Conservation (phyloP, 2,113 vertebrate species). For the Caretta caretta region DNA sequence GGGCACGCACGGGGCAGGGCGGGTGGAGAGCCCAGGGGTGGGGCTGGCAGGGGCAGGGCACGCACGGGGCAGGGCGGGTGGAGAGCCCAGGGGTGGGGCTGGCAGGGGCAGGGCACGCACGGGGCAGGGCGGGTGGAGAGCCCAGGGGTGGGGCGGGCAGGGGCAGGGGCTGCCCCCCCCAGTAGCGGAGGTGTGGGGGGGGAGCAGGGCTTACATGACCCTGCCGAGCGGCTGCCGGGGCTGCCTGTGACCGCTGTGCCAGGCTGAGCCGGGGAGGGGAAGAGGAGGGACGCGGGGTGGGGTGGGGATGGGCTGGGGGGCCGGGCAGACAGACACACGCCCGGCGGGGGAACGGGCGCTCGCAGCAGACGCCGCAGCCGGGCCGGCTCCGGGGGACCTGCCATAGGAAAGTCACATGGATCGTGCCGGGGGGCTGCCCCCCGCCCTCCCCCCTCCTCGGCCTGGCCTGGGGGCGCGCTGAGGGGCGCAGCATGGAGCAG, state of each 20-base stretch:
- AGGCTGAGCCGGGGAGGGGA: not conserved
- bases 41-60: not conserved
- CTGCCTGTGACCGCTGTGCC: not conserved
- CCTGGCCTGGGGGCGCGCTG: not conserved
- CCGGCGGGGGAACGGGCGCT: not conserved
- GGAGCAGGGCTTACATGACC: not conserved
- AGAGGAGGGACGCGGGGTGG: not conserved
- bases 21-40: not conserved
- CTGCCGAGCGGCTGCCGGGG: not conserved
- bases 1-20: not conserved
- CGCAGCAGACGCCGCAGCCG: not conserved
- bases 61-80: not conserved
- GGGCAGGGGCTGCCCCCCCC: no score
- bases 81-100: no score
- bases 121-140: not conserved
- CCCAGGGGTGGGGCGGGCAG: no score
- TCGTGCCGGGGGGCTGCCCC: not conserved
- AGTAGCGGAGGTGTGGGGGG: not conserved
- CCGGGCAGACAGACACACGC: not conserved
- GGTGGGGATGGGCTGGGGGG: not conserved
- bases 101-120: fast-evolving
- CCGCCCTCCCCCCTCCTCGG: constrained; percentile 5
- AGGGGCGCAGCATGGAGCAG: constrained; percentile 71
- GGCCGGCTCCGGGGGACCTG: not conserved
- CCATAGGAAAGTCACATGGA: constrained; percentile 1